Evolutionary conservation across 2,113 vertebrate genomes (phyloP), one percentile per base, ranked within the genome.

Genomic region (Triplophysa siluroides): DNA sequence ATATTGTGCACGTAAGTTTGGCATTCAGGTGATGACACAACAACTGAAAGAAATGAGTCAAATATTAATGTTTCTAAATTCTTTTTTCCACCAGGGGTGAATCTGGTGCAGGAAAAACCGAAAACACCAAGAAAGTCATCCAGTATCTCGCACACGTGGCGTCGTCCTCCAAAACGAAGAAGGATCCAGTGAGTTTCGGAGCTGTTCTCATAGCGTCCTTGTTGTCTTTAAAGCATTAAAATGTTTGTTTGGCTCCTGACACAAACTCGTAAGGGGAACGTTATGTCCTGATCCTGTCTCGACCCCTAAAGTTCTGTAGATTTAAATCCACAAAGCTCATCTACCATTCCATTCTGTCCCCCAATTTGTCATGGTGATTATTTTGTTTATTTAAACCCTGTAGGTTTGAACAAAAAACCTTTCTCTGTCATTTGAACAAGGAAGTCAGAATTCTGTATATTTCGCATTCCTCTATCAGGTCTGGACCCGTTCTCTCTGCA

Each of bases 41-140:
- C 19, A 21, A 2, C 19, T 19, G 56, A 18, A 21, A 41, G n/a
- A 24, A 29, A 70, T 50, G 16, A 1, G 1, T 38, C 14, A 45
- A 29, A 58, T 47, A 3, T 12, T 18, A 2, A 6, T 10, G 8
- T 13, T n/a, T 69, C 1, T 43, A 18, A 29, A 23, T 33, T 1
- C 26, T 8, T 66, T 29, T 12, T 56, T 54, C 64, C 5, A 69
- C 1, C 80, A 93, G 92, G 16, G 92, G 92, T 2, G 92, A 93
- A 81, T 93, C 92, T 0, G 92, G 92, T 80, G 92, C 92, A 8
- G 92, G 92, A 56, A 93, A 93, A 88, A 93, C 91, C 0, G 91
- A 93, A 78, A 92, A 93, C 67, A 93, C 92, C 12, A 93, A 93
- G 88, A 93, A 93, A 81, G 92, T 93, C 7, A 93, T 93, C 76